Evolutionary conservation across 2,113 vertebrate genomes (phyloP).

Genomic region (Cisticola juncidis): DNA sequence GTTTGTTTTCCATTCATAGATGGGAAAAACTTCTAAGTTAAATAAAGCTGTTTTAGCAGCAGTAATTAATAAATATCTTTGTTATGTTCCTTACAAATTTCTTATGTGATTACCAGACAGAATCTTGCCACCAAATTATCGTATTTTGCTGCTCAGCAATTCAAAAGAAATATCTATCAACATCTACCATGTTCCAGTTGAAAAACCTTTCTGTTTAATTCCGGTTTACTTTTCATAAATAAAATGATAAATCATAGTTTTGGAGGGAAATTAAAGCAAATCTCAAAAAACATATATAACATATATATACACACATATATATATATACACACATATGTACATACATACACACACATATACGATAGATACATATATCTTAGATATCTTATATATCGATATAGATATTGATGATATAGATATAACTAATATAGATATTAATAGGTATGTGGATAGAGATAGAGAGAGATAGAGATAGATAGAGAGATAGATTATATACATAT

Average conservation of each 20-base stretch:
- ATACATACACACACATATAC: not conserved
- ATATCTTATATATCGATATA: no score
- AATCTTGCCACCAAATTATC: slow-evolving; percentile 55
- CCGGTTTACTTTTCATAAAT: slow-evolving; percentile 49
- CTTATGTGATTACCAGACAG: slow-evolving; percentile 48
- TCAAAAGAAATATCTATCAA: slow-evolving; percentile 28
- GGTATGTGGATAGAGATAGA: no score
- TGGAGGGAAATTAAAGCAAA: slow-evolving; percentile 49
- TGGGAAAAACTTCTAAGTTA: slow-evolving; percentile 63
- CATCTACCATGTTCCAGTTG: not conserved
- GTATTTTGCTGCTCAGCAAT: slow-evolving; percentile 47
- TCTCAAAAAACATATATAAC: not conserved
- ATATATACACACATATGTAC: not conserved
- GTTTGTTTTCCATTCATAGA: slow-evolving; percentile 73
- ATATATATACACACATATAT: no score
- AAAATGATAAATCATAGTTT: slow-evolving; percentile 25
- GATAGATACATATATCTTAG: not conserved
- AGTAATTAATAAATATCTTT: slow-evolving; percentile 67
- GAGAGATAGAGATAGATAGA: no score
- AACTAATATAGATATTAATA: not conserved
- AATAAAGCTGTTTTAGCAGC: slow-evolving; percentile 61
- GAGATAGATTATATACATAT: no score
- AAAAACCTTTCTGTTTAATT: slow-evolving; percentile 41
- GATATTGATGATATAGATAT: no score
- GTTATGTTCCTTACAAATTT: slow-evolving; percentile 62